A percentile compares a stretch with the other conserved stretches of the same genome.
These are phyloP conservation scores for Clinocottus analis DNA, from an alignment of 2,113 vertebrate genomes.

Conservation along the genomic window DNA sequence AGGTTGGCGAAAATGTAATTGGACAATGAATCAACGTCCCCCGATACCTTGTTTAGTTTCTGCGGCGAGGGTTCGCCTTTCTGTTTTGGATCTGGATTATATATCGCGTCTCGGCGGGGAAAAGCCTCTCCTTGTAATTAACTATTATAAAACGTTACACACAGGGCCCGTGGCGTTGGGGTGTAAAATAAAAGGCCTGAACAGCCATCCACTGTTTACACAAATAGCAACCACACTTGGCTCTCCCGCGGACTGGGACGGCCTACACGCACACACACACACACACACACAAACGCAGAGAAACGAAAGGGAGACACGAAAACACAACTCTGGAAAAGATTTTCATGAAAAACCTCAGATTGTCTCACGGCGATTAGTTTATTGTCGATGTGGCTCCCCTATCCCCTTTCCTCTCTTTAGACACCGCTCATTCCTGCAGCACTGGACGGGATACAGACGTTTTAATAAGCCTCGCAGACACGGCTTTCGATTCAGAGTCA, in stretches of 20 bases:
- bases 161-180: slow-evolving; percentile 59
- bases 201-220: slow-evolving; percentile 65
- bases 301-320: slow-evolving; percentile 29
- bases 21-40: slow-evolving; percentile 52
- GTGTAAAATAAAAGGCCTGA: slow-evolving; percentile 72
- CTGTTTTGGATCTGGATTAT: slow-evolving; percentile 68
- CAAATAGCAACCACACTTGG: slow-evolving; percentile 72
- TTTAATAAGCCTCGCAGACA: slow-evolving; percentile 23
- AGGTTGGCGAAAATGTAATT: slow-evolving; percentile 50
- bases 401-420: slow-evolving; percentile 13
- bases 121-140: slow-evolving; percentile 71
- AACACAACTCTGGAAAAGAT: neutral
- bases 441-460: slow-evolving; percentile 4
- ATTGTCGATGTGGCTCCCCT: neutral
- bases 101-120: slow-evolving; percentile 42
- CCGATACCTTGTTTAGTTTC: slow-evolving; percentile 58
- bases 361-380: slow-evolving; percentile 46
- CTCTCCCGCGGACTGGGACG: slow-evolving; percentile 39
- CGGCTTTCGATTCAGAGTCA: neutral
- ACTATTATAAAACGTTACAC: slow-evolving; percentile 66
- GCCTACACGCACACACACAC: slow-evolving; percentile 23
- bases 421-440: slow-evolving; percentile 21
- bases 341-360: slow-evolving; percentile 42
- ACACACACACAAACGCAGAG: slow-evolving; percentile 22
- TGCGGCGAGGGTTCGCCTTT: slow-evolving; percentile 50